Conservation (phyloP, 2,888 invertebrate genomes). For the Noctua janthina region DNA sequence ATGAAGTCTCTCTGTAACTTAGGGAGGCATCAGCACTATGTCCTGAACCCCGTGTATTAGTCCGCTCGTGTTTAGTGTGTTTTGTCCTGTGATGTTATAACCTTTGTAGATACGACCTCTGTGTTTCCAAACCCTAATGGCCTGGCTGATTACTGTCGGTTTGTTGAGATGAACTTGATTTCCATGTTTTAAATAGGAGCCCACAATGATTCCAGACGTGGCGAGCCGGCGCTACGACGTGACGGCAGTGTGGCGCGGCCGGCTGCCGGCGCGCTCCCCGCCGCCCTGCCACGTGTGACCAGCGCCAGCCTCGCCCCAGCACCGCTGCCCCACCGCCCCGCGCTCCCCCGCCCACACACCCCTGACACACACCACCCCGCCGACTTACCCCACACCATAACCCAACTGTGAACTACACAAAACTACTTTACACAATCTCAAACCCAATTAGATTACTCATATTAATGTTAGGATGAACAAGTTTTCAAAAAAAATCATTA, state of each 20-base stretch:
- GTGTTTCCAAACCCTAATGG: conserved; percentile 48
- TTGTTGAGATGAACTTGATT: conserved; percentile 42
- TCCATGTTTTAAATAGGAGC: conserved; percentile 50
- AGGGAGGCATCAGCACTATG: conserved; percentile 6
- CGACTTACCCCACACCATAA: conserved; percentile 60
- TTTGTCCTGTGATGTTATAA: conserved; percentile 38
- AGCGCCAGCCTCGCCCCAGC: conserved; percentile 53
- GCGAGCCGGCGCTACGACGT: conserved; percentile 79
- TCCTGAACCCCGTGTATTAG: conserved; percentile 16
- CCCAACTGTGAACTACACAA: conserved; percentile 69
- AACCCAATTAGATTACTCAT: conserved; percentile 71
- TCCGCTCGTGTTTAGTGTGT: conserved; percentile 34
- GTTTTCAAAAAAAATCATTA: conserved; percentile 71
- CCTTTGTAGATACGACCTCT: conserved; percentile 22
- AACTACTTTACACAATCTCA: conserved; percentile 73
- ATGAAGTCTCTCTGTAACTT: conserved; percentile 37
- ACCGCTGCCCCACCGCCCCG: conserved; percentile 45
- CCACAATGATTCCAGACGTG: conserved; percentile 79
- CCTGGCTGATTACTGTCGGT: conserved; percentile 57
- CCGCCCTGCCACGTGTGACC: conserved; percentile 84
- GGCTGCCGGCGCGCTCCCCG: conserved; percentile 83
- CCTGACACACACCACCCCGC: conserved; percentile 73
- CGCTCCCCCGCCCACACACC: conserved; percentile 63
- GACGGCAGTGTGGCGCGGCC: conserved; percentile 82
- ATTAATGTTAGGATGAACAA: conserved; percentile 72